Conservation (phyloP, 2,797 vertebrate genomes). For the Falco novaeseelandiae region DNA sequence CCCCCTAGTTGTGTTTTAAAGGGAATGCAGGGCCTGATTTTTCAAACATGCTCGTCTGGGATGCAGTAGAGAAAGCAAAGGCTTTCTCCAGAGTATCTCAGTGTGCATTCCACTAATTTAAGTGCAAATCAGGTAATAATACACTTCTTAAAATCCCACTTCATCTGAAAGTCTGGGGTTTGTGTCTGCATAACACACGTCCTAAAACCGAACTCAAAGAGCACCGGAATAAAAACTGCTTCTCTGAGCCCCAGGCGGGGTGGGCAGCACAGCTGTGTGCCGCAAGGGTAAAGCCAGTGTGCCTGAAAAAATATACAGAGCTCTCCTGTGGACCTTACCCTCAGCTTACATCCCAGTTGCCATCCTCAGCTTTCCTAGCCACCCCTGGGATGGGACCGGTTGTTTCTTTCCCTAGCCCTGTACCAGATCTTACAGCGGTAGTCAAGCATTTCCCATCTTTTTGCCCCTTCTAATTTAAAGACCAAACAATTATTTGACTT, state of each 20-base stretch:
- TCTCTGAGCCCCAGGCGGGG: neutral
- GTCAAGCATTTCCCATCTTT: neutral
- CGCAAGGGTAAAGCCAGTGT: neutral
- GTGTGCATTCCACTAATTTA: neutral
- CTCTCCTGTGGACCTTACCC: neutral
- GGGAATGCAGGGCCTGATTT: neutral
- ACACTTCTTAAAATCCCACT: neutral
- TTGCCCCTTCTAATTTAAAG: neutral
- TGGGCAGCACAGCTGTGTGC: neutral
- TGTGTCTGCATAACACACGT: neutral
- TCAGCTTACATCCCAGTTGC: neutral
- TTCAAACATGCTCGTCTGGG: neutral
- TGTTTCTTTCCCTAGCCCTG: neutral
- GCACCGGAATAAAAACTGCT: neutral
- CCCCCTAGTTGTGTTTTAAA: neutral
- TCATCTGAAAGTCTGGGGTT: neutral
- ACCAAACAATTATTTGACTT: neutral
- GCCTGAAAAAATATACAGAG: neutral
- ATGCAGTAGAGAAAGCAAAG: neutral
- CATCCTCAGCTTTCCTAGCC: neutral
- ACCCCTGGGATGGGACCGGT: neutral
- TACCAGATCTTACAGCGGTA: neutral
- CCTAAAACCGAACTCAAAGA: neutral
- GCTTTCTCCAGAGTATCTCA: neutral
- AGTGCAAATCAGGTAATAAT: constrained; percentile 36